A percentile compares a stretch with the other conserved stretches of the same genome.
phyloP scores from a whole-genome alignment of 2,113 vertebrate species.

The Grammomys surdaster region DNA sequence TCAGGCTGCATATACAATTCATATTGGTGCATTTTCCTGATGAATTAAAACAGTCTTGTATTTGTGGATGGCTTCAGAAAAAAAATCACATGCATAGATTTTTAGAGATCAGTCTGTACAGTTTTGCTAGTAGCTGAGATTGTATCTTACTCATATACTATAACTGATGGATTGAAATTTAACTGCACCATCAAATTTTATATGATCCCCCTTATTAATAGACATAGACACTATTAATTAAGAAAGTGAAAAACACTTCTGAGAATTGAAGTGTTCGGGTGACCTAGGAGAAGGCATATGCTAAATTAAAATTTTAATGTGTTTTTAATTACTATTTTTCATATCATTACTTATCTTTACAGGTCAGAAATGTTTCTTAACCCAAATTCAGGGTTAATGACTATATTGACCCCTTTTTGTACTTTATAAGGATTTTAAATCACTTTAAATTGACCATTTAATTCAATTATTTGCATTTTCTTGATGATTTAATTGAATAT shows the following conservation, averaged over 20 bases:
- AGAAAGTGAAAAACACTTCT: background rate
- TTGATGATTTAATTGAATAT: constrained; percentile 1
- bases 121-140: background rate
- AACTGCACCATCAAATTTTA: background rate
- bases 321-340: background rate
- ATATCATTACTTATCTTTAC: background rate
- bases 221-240: background rate
- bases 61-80: constrained; percentile 5
- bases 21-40: background rate
- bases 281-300: background rate
- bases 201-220: background rate
- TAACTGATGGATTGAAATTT: background rate
- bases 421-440: background rate
- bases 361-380: background rate
- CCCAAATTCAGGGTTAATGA: constrained; percentile 27
- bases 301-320: background rate
- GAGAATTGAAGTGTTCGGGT: background rate
- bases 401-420: background rate
- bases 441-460: background rate
- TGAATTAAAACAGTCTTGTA: background rate
- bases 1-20: background rate
- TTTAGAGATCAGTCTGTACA: background rate
- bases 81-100: background rate
- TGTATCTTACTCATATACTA: background rate
- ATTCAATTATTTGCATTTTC: background rate